phyloP scores from a whole-genome alignment of 2,888 invertebrate species.

The Polymixis lichenea region DNA sequence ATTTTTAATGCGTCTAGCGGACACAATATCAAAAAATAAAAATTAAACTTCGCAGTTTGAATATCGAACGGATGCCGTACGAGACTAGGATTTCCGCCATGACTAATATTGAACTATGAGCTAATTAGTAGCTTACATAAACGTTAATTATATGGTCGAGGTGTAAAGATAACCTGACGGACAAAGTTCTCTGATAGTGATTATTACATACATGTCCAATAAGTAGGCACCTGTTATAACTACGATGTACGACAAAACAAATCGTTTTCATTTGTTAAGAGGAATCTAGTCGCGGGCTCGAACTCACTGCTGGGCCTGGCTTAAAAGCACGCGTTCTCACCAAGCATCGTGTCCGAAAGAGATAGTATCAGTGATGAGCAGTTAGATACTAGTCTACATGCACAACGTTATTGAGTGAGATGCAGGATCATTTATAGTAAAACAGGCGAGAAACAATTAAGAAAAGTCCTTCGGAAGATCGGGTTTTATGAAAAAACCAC shows the following conservation, averaged over 20 bases:
- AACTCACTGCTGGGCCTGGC: no score
- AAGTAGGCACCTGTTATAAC: not conserved
- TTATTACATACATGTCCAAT: not conserved
- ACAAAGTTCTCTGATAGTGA: slow-evolving; percentile 32
- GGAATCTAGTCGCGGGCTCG: no score
- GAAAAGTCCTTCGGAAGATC: no score
- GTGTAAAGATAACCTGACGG: slow-evolving; percentile 26
- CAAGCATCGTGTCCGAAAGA: no score
- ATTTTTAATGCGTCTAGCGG: not conserved
- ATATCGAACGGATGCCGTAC: slow-evolving; percentile 31
- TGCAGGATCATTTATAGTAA: no score
- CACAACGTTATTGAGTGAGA: no score
- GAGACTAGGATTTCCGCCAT: slow-evolving; percentile 51
- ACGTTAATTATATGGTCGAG: slow-evolving; percentile 9
- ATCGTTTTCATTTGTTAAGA: no score
- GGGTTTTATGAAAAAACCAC: no score
- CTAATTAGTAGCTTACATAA: not conserved
- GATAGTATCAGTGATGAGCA: no score
- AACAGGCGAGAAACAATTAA: no score
- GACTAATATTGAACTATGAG: slow-evolving; percentile 26
- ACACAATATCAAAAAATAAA: not conserved
- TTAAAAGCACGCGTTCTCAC: no score
- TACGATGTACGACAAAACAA: not conserved
- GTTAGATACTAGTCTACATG: no score
- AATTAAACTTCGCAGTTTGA: slow-evolving; percentile 20